phyloP scores from a whole-genome alignment of 2,888 invertebrate genomes.

The Apoda limacodes region DNA sequence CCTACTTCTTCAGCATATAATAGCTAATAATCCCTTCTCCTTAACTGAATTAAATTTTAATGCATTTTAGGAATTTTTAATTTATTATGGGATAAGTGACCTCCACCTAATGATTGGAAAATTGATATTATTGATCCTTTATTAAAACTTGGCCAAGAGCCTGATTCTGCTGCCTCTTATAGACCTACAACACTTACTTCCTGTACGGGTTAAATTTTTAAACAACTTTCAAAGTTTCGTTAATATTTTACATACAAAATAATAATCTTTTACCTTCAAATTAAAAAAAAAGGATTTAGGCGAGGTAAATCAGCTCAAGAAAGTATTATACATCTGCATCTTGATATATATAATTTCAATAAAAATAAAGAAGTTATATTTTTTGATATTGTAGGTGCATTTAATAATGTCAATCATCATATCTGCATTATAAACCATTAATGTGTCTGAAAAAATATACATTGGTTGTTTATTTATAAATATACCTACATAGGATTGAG shows the following conservation, averaged over 20 bases:
- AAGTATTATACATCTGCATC: no score
- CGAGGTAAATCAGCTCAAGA: no score
- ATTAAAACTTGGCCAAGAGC: constrained; percentile 8
- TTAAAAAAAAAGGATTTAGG: constrained; percentile 12
- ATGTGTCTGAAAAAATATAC: constrained; percentile 10
- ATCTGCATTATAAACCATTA: constrained; percentile 2
- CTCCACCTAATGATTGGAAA: constrained; percentile 8
- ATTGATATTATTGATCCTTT: constrained; percentile 10
- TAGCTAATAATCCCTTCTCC: constrained; percentile 5
- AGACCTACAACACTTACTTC: no score
- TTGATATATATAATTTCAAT: no score
- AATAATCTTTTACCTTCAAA: no score
- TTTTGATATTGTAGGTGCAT: no score
- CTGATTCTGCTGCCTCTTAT: constrained; percentile 5
- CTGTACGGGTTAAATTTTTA: constrained; percentile 7
- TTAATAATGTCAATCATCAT: no score
- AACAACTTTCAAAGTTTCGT: constrained; percentile 8
- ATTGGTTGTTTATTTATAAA: constrained; percentile 11
- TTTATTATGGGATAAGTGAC: constrained; percentile 2
- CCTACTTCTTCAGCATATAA: no score
- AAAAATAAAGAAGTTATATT: no score
- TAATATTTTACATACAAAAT: constrained; percentile 8
- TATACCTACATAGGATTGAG: constrained; percentile 9
- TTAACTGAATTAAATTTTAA: constrained; percentile 1
- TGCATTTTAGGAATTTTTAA: constrained; percentile 6